Evolutionary conservation across 2,888 invertebrate genomes (phyloP).

Genomic region (Cheilosia scutellata): DNA sequence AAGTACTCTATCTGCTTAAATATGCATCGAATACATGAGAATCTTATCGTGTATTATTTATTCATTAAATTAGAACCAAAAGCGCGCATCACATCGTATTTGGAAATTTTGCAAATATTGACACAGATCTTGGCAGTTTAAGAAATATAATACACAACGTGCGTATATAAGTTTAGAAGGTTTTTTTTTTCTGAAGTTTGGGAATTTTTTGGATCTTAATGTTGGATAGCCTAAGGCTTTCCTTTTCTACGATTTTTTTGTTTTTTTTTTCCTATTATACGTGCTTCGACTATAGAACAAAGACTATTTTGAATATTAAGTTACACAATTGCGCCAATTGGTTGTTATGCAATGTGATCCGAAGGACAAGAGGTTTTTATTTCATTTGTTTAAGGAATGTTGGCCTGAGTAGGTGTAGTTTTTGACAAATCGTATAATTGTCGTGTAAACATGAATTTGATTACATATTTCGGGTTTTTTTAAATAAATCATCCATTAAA

Average conservation of each 20-base stretch:
- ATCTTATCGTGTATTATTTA: constrained; percentile 14
- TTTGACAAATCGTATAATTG: background rate
- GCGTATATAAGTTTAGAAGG: background rate
- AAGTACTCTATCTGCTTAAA: constrained; percentile 1
- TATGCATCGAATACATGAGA: background rate
- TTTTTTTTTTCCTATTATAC: background rate
- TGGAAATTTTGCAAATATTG: constrained; percentile 36
- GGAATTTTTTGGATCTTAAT: constrained; percentile 1
- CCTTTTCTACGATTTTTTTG: background rate
- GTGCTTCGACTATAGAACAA: background rate
- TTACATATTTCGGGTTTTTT: too few relatives aligned
- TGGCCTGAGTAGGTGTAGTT: background rate
- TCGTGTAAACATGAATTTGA: background rate
- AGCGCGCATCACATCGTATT: constrained; percentile 6
- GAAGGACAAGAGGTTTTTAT: background rate
- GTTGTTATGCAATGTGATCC: constrained; percentile 12
- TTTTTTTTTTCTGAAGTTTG: constrained; percentile 26
- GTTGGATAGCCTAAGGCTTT: constrained; percentile 19
- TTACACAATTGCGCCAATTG: background rate
- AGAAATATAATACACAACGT: background rate
- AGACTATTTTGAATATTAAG: background rate
- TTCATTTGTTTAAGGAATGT: too few relatives aligned
- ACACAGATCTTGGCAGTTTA: constrained; percentile 30
- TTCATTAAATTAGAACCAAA: constrained; percentile 34
- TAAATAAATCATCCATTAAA: too few relatives aligned